Evolutionary conservation across 1,140 invertebrate species (phyloP).

Genomic region (Homarus americanus): DNA sequence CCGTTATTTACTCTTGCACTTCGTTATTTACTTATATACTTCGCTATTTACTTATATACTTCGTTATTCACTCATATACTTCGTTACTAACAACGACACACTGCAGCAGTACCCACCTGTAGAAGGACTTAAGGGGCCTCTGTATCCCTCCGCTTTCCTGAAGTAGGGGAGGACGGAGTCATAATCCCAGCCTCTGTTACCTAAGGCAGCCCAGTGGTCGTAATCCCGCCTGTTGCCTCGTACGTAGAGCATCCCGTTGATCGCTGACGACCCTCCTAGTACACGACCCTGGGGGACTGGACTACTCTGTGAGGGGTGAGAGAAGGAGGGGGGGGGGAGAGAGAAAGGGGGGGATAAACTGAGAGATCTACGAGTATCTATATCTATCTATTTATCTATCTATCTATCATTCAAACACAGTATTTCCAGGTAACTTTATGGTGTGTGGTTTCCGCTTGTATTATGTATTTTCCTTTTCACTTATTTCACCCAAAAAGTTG

Average conservation of each 20-base stretch:
- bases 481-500: too few relatives aligned
- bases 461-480: too few relatives aligned
- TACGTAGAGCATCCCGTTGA: conserved; percentile 95
- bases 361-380: not conserved
- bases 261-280: conserved; percentile 82
- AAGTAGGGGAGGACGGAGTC: conserved; percentile 91
- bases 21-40: too few relatives aligned
- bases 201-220: conserved; percentile 92
- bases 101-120: conserved; percentile 58
- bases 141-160: conserved; percentile 86
- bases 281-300: conserved; percentile 49
- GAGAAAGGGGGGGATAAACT: not conserved
- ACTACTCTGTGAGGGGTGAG: conserved; percentile 24
- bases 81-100: too few relatives aligned
- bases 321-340: not conserved
- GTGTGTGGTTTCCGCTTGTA: too few relatives aligned
- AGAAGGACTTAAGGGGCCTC: not conserved
- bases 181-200: conserved; percentile 93
- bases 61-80: too few relatives aligned
- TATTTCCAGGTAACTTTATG: too few relatives aligned
- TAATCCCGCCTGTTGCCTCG: conserved; percentile 93
- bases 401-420: too few relatives aligned
- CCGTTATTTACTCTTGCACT: too few relatives aligned
- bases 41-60: too few relatives aligned
- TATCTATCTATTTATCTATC: not conserved